phyloP scores from a whole-genome alignment of 2,797 vertebrate species.

The Dermochelys coriacea region DNA sequence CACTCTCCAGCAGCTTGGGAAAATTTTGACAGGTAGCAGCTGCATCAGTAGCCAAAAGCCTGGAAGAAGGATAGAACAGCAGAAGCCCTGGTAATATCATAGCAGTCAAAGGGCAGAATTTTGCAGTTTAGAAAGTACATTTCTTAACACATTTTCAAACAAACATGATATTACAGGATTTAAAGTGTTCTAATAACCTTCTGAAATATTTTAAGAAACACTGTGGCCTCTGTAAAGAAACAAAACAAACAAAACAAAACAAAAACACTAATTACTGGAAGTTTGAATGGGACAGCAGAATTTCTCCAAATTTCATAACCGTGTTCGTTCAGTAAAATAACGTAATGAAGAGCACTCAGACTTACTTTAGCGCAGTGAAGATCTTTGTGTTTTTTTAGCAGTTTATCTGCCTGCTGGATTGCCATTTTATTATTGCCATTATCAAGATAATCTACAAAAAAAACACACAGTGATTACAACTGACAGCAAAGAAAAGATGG shows the following conservation, averaged over 20 bases:
- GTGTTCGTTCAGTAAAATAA: rapidly evolving
- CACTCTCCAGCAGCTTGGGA: not conserved
- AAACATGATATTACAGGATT: rapidly evolving
- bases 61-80: not conserved
- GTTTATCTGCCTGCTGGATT: conserved; percentile 97
- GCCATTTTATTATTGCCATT: conserved; percentile 99
- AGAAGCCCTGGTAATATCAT: not conserved
- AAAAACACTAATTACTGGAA: not conserved
- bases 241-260: not conserved
- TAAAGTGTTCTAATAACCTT: rapidly evolving
- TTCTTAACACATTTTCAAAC: not conserved
- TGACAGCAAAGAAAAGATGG: not conserved
- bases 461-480: not conserved
- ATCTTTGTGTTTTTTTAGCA: conserved; percentile 98
- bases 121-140: not conserved
- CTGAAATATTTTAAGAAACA: not conserved
- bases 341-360: not conserved
- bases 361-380: conserved; percentile 98
- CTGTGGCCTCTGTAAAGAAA: not conserved
- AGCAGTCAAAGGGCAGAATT: not conserved
- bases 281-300: rapidly evolving
- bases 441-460: conserved; percentile 93
- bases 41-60: not conserved
- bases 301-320: rapidly evolving
- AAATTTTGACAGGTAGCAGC: not conserved